These are phyloP conservation scores for Aegithalos caudatus DNA, from an alignment of 2,113 vertebrate genomes.

Conservation along the genomic window DNA sequence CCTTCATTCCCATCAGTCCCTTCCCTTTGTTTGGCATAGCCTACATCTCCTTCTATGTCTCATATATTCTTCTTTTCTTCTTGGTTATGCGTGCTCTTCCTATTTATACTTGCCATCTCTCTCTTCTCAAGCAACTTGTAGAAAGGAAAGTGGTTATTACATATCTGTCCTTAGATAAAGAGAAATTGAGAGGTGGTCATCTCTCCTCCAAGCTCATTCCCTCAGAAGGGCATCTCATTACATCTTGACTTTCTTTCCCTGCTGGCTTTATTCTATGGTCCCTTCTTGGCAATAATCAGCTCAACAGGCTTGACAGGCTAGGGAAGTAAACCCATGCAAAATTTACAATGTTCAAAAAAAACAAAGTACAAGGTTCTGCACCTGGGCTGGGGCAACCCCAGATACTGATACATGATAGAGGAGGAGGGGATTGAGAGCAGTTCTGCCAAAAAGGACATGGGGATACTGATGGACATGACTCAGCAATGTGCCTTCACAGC, in stretches of 20 bases:
- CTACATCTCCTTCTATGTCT: not conserved
- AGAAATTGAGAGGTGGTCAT: not conserved
- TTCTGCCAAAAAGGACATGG: accelerated
- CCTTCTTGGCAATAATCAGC: not conserved
- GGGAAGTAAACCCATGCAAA: not conserved
- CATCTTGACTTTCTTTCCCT: not conserved
- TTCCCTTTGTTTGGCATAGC: not conserved
- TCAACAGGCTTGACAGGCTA: not conserved
- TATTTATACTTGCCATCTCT: not conserved
- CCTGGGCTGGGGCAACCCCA: not conserved
- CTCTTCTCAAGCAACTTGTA: not conserved
- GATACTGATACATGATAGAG: not conserved
- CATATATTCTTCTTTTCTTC: not conserved
- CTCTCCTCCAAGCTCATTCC: not conserved
- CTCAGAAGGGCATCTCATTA: not conserved
- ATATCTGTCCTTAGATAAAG: not conserved
- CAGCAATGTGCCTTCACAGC: not conserved
- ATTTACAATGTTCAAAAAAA: not conserved
- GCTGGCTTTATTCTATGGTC: not conserved
- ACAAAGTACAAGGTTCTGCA: not conserved
- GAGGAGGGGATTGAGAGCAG: not conserved
- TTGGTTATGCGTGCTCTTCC: not conserved
- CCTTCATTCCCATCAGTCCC: not conserved
- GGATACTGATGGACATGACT: not conserved
- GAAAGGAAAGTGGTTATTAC: not conserved